Evolutionary conservation across 2,888 invertebrate species (phyloP), one percentile per base, ranked within the genome.

Genomic region (Rutpela maculata): DNA sequence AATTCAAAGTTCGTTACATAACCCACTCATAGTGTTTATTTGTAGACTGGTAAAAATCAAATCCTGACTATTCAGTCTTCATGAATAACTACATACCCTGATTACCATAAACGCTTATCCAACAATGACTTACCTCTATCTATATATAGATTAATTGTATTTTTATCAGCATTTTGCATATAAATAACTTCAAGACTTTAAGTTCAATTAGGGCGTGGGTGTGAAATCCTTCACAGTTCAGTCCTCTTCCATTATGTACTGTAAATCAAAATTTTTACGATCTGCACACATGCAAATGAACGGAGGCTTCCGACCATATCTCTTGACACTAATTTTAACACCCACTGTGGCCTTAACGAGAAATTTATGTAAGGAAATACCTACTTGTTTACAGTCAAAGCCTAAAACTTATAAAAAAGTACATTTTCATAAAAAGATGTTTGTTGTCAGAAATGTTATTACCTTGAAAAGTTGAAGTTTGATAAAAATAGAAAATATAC

Each of bases 241-340:
- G 60, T 63, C 68, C 55, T 67, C 76, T 68, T 66, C 62, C 38
- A 70, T 76, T 67, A 56, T 62, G 38, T 63, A 67, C 62, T 60
- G 67, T 76, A 76, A 76, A 71, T 71, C 67, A 71, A 59, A 60
- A 66, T 73, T 76, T 50, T 76, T 76, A 76, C 73, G 76, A 76
- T 72, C 59, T 11, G 50, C 63, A 71, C 65, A 60, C 76, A 76
- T 75, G 75, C 75, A 69, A 75, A 75, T 63, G 55, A 63, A 75
- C 75, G 68, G 75, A 63, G 74, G 74, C 74, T 74, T 15, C 74
- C 66, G 74, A 55, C 69, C 69, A 63, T 75, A 56, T 75, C 70
- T 66, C 69, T 70, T 70, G 59, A 70, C 69, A 70, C 69, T 70
- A 70, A 70, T 70, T 70, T 70, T 17, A 63, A 70, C 69, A 38